These are phyloP conservation scores for Calameuta filiformis DNA, from an alignment of 2,888 invertebrate species.

Conservation along the genomic window DNA sequence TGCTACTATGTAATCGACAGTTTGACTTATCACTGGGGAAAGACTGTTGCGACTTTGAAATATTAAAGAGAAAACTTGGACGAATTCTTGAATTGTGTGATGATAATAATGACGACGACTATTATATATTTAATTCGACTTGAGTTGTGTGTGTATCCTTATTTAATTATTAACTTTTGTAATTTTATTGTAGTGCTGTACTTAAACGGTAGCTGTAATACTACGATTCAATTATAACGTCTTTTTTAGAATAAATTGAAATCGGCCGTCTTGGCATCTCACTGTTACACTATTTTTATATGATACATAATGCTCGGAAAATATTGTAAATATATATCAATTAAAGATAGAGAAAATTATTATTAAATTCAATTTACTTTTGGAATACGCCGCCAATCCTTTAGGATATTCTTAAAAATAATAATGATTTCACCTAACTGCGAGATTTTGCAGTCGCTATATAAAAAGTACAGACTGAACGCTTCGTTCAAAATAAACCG, in stretches of 20 bases:
- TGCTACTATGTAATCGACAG: not conserved
- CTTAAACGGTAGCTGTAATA: constrained; percentile 17
- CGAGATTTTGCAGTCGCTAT: not conserved
- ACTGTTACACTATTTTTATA: constrained; percentile 42
- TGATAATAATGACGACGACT: not conserved
- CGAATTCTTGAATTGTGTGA: constrained; percentile 15
- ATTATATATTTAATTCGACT: constrained; percentile 34
- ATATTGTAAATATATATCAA: constrained; percentile 52
- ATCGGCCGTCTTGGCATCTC: constrained; percentile 25
- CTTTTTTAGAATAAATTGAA: constrained; percentile 18
- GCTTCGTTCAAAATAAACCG: not conserved
- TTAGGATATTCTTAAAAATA: too few species aligned
- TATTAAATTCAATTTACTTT: not conserved
- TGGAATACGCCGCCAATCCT: not conserved
- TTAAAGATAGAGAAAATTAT: constrained; percentile 33
- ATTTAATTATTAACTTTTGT: constrained; percentile 36
- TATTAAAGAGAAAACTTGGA: constrained; percentile 1
- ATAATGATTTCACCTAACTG: not conserved
- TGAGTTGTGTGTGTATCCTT: constrained; percentile 33
- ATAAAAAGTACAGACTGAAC: not conserved
- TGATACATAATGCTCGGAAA: constrained; percentile 38
- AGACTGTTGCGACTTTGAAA: not conserved
- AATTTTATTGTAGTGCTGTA: constrained; percentile 20
- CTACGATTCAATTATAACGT: constrained; percentile 19
- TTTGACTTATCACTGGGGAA: constrained; percentile 4